phyloP scores from a whole-genome alignment of 2,797 vertebrate genomes.

The Cossypha polioptera region DNA sequence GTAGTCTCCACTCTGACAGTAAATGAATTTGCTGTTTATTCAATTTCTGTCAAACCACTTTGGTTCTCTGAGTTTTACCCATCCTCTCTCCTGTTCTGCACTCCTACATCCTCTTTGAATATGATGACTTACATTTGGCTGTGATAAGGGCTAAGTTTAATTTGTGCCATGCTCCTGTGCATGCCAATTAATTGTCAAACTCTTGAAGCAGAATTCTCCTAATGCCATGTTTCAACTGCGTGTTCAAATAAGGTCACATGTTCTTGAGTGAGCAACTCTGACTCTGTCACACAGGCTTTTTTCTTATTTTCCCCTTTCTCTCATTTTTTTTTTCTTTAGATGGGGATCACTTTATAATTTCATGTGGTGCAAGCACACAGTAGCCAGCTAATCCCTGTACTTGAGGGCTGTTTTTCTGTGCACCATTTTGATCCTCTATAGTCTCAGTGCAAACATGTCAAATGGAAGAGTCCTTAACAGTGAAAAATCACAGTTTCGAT shows the following conservation, averaged over 20 bases:
- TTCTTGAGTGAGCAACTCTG: background rate
- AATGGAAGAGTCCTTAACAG: constrained; percentile 33
- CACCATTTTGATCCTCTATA: background rate
- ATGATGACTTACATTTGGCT: background rate
- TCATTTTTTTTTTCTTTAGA: background rate
- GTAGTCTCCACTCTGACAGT: background rate
- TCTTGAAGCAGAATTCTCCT: background rate
- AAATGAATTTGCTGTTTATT: background rate
- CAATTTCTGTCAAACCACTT: background rate
- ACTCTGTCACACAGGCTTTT: background rate
- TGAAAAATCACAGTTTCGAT: constrained; percentile 57
- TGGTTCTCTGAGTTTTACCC: background rate
- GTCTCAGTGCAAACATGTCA: background rate
- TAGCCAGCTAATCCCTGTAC: background rate
- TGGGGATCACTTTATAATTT: background rate
- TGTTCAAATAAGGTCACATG: background rate
- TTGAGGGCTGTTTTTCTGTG: background rate
- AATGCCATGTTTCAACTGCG: fast-evolving
- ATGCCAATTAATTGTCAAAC: background rate
- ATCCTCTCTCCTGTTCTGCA: background rate
- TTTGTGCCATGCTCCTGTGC: background rate
- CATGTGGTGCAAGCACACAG: background rate
- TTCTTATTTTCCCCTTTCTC: fast-evolving
- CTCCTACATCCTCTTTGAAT: background rate
- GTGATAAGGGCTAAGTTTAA: background rate